Percentiles rank a stretch among this genome's conserved stretches.
Evolutionary conservation across 1,140 invertebrate species (phyloP).

Genomic region (Drosophila lowei): DNA sequence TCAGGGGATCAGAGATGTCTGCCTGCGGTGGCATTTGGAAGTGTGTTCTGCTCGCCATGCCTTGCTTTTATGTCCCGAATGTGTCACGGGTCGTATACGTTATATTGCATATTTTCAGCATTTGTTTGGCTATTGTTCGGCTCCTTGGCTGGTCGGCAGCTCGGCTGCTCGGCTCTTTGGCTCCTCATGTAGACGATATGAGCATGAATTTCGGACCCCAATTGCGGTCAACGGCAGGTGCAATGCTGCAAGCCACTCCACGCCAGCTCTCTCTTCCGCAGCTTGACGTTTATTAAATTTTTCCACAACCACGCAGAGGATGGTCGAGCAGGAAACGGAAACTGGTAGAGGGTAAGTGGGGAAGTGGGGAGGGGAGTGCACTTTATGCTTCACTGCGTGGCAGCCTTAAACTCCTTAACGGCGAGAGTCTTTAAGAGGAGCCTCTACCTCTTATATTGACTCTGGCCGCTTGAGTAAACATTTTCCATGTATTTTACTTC

Average conservation of each 20-base stretch:
- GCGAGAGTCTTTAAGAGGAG: slow-evolving; percentile 28
- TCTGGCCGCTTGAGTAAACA: slow-evolving; percentile 45
- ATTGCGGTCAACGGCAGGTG: slow-evolving; percentile 51
- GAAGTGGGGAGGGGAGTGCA: slow-evolving; percentile 3
- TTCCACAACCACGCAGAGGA: slow-evolving; percentile 19
- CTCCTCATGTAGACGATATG: no score
- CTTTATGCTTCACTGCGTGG: slow-evolving; percentile 43
- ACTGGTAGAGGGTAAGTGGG: not conserved
- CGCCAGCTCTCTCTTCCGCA: slow-evolving; percentile 14
- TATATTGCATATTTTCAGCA: slow-evolving; percentile 47
- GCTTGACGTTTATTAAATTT: slow-evolving; percentile 74
- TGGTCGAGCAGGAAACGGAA: slow-evolving; percentile 3
- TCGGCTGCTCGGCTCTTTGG: no score
- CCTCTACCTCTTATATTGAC: slow-evolving; percentile 28
- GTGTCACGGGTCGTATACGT: slow-evolving; percentile 49
- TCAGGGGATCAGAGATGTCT: slow-evolving; percentile 27
- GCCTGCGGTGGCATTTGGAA: slow-evolving; percentile 18
- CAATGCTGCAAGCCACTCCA: slow-evolving; percentile 24
- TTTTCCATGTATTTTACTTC: slow-evolving; percentile 41
- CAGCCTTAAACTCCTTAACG: slow-evolving; percentile 45
- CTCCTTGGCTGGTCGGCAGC: not conserved
- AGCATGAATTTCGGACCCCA: slow-evolving; percentile 8
- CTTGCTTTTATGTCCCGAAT: slow-evolving; percentile 1
- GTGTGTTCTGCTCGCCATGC: not conserved
- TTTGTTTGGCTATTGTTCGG: slow-evolving; percentile 3